Percentiles rank a stretch among this genome's conserved stretches.
phyloP scores from a whole-genome alignment of 2,888 invertebrate species.

The Trichogramma evanescens region DNA sequence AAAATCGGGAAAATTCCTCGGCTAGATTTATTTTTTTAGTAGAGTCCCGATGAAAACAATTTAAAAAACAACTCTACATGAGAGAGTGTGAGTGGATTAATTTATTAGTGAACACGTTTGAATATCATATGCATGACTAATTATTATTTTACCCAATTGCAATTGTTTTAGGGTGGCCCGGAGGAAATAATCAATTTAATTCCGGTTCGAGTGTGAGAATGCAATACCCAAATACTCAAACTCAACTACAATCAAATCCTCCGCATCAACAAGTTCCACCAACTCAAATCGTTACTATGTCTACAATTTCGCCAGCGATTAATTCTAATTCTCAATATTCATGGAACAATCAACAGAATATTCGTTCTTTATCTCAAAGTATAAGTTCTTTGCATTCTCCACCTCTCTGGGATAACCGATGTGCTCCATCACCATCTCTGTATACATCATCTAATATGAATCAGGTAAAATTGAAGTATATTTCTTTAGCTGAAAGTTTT shows the following conservation, averaged over 20 bases:
- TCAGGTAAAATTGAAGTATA: slow-evolving; percentile 32
- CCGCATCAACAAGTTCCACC: slow-evolving; percentile 27
- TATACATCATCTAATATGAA: slow-evolving; percentile 41
- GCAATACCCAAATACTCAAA: slow-evolving; percentile 40
- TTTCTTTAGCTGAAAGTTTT: neutral
- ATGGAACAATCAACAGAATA: slow-evolving; percentile 39
- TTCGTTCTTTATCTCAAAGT: slow-evolving; percentile 37
- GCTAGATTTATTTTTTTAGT: too few relatives aligned
- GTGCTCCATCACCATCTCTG: slow-evolving; percentile 41
- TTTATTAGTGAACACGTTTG: neutral
- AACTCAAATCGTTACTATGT: slow-evolving; percentile 27
- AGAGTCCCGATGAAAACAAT: too few relatives aligned
- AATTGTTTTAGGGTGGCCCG: slow-evolving; percentile 55
- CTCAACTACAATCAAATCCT: slow-evolving; percentile 31
- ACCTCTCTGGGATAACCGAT: slow-evolving; percentile 43
- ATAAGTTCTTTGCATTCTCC: slow-evolving; percentile 40
- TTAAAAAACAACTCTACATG: too few relatives aligned
- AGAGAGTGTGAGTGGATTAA: neutral
- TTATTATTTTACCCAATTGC: neutral
- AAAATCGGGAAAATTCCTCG: too few relatives aligned
- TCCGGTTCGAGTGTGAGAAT: slow-evolving; percentile 36
- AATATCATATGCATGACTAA: neutral
- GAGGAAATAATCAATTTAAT: slow-evolving; percentile 51
- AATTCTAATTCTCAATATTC: slow-evolving; percentile 32
- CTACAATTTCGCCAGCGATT: slow-evolving; percentile 30